Evolutionary conservation across 2,113 vertebrate genomes (phyloP).

Genomic region (Equus przewalskii): DNA sequence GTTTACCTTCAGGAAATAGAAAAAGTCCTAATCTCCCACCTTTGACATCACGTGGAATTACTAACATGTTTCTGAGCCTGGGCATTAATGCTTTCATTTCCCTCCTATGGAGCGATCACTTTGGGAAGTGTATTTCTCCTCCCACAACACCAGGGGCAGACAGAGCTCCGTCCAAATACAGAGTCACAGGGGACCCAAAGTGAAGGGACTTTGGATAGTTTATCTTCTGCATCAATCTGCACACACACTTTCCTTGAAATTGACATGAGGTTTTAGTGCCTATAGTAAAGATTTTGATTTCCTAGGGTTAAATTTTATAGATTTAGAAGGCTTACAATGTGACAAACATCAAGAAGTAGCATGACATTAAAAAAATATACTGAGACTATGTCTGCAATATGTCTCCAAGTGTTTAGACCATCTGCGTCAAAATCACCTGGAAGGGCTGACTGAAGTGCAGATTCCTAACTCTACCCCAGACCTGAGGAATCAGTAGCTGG

Average conservation of each 20-base stretch:
- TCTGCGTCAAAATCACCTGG: not conserved
- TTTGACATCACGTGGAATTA: not conserved
- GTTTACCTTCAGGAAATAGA: constrained; percentile 31
- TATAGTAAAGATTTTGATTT: constrained; percentile 9
- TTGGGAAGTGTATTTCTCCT: not conserved
- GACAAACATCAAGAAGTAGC: not conserved
- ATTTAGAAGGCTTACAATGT: not conserved
- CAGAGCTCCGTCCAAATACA: not conserved
- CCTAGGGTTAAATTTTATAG: not conserved
- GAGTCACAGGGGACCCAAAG: not conserved
- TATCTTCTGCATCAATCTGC: not conserved
- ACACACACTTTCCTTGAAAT: not conserved
- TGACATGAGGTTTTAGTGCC: not conserved
- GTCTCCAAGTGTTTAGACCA: not conserved
- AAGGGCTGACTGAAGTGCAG: not conserved
- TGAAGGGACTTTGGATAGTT: not conserved
- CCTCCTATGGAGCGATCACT: not conserved
- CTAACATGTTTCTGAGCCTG: not conserved
- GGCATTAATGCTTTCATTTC: not conserved
- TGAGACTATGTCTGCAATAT: not conserved
- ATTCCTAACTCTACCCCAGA: not conserved
- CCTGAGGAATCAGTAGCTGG: not conserved
- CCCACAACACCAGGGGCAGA: not conserved
- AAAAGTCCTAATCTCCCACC: not conserved
- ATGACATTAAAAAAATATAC: not conserved